A percentile compares a stretch with the other conserved stretches of the same genome.
These are phyloP conservation scores for Ibycter americanus DNA, from an alignment of 2,797 vertebrate genomes.

Conservation along the genomic window DNA sequence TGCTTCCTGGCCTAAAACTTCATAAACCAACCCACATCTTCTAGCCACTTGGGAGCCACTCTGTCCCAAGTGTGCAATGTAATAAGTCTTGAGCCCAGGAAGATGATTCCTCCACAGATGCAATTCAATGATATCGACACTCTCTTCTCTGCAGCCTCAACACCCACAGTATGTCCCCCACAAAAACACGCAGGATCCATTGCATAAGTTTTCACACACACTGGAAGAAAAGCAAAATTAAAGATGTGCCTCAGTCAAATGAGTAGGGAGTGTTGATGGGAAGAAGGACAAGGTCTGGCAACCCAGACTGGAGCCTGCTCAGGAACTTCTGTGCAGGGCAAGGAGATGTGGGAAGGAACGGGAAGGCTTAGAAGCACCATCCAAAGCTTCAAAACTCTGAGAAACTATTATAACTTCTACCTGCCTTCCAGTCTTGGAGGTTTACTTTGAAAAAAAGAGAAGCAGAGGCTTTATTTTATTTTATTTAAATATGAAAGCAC, in stretches of 20 bases:
- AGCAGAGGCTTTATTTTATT: not conserved
- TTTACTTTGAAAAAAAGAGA: not conserved
- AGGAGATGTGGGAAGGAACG: not conserved
- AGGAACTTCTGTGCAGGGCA: not conserved
- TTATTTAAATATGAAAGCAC: not conserved
- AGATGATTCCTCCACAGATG: not conserved
- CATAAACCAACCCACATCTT: not conserved
- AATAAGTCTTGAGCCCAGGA: not conserved
- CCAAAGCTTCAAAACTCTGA: not conserved
- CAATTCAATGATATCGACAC: not conserved
- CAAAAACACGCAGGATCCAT: not conserved
- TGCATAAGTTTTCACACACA: not conserved
- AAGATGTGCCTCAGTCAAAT: not conserved
- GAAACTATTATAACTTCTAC: not conserved
- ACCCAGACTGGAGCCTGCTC: not conserved
- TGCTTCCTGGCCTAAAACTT: not conserved
- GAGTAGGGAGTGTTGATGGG: not conserved
- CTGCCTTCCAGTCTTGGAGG: not conserved
- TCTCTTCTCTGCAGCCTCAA: not conserved
- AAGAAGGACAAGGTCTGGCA: not conserved
- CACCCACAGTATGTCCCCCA: not conserved
- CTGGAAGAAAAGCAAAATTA: not conserved
- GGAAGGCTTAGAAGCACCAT: not conserved
- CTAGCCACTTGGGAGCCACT: not conserved
- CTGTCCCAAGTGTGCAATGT: accelerated